Evolutionary conservation across 2,113 vertebrate species (phyloP).

Genomic region (Dunckerocampus dactyliophorus): DNA sequence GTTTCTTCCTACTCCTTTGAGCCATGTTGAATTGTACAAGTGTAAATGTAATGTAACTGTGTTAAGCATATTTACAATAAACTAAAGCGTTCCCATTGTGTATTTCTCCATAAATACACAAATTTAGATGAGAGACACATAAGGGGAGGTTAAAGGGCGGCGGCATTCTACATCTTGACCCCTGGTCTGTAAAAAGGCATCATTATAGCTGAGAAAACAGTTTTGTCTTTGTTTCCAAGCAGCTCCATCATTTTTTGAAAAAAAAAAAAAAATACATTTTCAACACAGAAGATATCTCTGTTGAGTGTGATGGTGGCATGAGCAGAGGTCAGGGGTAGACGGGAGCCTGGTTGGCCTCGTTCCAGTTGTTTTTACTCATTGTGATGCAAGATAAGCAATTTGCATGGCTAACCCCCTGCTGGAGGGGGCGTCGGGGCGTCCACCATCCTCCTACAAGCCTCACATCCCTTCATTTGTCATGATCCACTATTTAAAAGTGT

Average conservation of each 20-base stretch:
- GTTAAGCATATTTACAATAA: too few species aligned
- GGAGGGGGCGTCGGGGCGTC: slow-evolving; percentile 3
- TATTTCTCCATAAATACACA: too few species aligned
- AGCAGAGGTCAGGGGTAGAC: slow-evolving; percentile 25
- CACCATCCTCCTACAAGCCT: slow-evolving; percentile 5
- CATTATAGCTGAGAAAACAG: slow-evolving; percentile 61
- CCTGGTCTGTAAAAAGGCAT: slow-evolving; percentile 49
- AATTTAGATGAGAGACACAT: slow-evolving; percentile 58
- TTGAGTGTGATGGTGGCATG: slow-evolving; percentile 30
- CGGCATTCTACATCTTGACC: slow-evolving; percentile 18
- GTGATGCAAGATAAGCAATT: slow-evolving; percentile 15
- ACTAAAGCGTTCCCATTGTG: too few species aligned
- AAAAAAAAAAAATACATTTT: slow-evolving; percentile 39
- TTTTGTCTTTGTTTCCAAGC: slow-evolving; percentile 61
- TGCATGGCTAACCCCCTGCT: slow-evolving; percentile 17
- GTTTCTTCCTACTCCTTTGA: too few species aligned
- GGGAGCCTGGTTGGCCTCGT: background rate
- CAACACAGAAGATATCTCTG: slow-evolving; percentile 56
- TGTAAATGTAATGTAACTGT: too few species aligned
- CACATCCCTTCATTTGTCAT: slow-evolving; percentile 11
- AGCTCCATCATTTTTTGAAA: too few species aligned
- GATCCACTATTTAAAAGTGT: too few species aligned
- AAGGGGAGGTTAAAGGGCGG: slow-evolving; percentile 8
- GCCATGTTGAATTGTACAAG: too few species aligned
- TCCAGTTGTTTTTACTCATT: slow-evolving; percentile 20